Evolutionary conservation across 2,113 vertebrate genomes (phyloP).

Genomic region (Xyliphius kryptos): DNA sequence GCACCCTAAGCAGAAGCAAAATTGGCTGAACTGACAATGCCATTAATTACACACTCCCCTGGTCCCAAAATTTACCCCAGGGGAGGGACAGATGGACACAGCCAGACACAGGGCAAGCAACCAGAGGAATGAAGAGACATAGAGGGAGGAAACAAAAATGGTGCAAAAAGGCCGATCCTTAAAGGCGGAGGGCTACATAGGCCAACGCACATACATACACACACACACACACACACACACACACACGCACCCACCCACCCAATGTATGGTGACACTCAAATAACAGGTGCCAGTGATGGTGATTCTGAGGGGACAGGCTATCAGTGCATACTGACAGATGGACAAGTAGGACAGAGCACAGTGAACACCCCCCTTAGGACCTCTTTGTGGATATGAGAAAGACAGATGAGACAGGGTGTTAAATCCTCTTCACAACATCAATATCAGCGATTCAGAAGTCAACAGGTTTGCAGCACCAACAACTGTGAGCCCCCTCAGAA

Average conservation of each 20-base stretch:
- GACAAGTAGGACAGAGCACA: constrained; percentile 39
- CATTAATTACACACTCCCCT: constrained; percentile 48
- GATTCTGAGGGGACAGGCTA: constrained; percentile 25
- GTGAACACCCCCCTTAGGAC: constrained; percentile 25
- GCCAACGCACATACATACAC: constrained; percentile 13
- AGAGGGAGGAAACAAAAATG: background rate
- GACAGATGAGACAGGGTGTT: background rate
- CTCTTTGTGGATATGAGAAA: constrained; percentile 1
- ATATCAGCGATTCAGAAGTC: background rate
- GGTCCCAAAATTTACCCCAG: constrained; percentile 39
- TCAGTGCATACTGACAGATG: constrained; percentile 40
- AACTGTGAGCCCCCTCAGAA: background rate
- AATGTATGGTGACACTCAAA: constrained; percentile 4
- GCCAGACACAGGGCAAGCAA: constrained; percentile 34
- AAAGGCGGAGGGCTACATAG: constrained; percentile 25
- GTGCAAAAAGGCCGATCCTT: background rate
- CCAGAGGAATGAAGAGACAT: constrained; percentile 24
- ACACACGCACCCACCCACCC: constrained; percentile 2
- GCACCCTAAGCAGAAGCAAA: constrained; percentile 33
- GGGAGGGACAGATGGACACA: constrained; percentile 45
- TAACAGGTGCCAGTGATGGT: constrained; percentile 17
- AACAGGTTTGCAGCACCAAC: background rate
- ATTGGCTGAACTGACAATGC: constrained; percentile 21
- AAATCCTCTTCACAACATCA: constrained; percentile 5
- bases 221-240: constrained; percentile 21